A percentile compares a stretch with the other conserved stretches of the same genome.
phyloP scores from a whole-genome alignment of 2,888 invertebrate species.

The Campopleginae sp. region DNA sequence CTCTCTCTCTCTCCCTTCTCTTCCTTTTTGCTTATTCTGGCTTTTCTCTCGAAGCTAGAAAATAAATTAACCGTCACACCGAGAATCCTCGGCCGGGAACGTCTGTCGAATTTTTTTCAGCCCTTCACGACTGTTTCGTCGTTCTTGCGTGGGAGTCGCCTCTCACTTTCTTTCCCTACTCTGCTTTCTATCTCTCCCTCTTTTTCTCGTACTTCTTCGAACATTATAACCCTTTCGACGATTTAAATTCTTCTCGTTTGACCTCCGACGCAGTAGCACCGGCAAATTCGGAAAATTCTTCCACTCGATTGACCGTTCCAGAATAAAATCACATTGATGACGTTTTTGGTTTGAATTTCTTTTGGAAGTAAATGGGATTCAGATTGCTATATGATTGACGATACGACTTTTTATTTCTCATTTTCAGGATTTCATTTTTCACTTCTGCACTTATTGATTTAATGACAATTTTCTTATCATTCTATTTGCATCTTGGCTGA shows the following conservation, averaged over 20 bases:
- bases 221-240: constrained; percentile 35
- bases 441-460: not conserved
- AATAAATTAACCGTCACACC: constrained; percentile 65
- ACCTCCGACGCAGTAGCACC: constrained; percentile 30
- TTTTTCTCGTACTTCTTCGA: not conserved
- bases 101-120: constrained; percentile 54
- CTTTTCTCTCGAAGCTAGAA: constrained; percentile 59
- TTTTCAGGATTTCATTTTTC: not conserved
- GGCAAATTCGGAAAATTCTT: not conserved
- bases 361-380: constrained; percentile 5
- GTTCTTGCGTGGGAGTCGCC: not conserved
- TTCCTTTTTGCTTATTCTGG: constrained; percentile 18
- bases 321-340: constrained; percentile 15
- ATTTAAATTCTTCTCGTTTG: constrained; percentile 53
- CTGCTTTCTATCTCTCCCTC: not conserved
- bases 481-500: not conserved
- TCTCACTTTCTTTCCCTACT: not conserved
- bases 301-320: constrained; percentile 12
- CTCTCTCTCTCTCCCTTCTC: not conserved
- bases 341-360: not conserved
- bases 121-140: constrained; percentile 17
- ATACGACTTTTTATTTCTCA: not conserved
- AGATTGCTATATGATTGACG: constrained; percentile 1
- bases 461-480: not conserved
- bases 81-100: constrained; percentile 59